phyloP scores from a whole-genome alignment of 2,113 vertebrate genomes.

The Oophaga pumilio region DNA sequence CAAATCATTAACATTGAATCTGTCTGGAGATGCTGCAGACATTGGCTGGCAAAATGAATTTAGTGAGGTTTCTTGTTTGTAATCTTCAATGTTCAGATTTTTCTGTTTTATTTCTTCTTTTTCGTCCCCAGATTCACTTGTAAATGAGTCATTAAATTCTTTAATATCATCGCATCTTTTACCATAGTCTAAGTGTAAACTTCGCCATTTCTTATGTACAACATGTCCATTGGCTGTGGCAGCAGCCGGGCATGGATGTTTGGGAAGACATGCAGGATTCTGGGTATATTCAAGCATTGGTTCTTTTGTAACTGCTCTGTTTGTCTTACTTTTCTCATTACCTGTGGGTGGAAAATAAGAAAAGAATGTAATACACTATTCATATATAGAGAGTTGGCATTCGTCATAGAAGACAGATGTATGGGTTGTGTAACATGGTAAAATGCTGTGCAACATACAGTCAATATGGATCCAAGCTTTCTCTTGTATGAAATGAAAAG shows the following conservation, averaged over 20 bases:
- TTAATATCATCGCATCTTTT: slow-evolving; percentile 50
- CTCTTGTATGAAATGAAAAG: slow-evolving; percentile 72
- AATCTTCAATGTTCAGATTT: neutral
- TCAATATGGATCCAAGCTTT: slow-evolving; percentile 73
- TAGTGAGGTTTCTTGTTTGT: slow-evolving; percentile 2
- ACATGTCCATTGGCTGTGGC: neutral
- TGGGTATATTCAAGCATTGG: slow-evolving; percentile 59
- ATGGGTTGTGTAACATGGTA: slow-evolving; percentile 84
- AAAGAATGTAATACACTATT: neutral
- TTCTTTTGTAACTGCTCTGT: slow-evolving; percentile 61
- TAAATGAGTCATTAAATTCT: slow-evolving; percentile 56
- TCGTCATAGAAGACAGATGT: slow-evolving; percentile 76
- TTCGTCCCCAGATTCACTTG: slow-evolving; percentile 50
- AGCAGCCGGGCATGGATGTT: slow-evolving; percentile 54
- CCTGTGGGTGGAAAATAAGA: slow-evolving; percentile 59
- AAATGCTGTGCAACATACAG: slow-evolving; percentile 76
- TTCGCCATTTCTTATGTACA: slow-evolving; percentile 59
- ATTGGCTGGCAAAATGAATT: neutral
- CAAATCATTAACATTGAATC: neutral
- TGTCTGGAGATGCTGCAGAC: neutral
- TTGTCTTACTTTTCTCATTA: slow-evolving; percentile 59
- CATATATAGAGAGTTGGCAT: neutral
- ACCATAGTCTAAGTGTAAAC: slow-evolving; percentile 29
- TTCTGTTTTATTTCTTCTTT: slow-evolving; percentile 30
- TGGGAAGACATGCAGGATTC: slow-evolving; percentile 59